A percentile compares a stretch with the other conserved stretches of the same genome.
These are phyloP conservation scores for Ctenicera cuprea DNA, from an alignment of 2,888 invertebrate genomes.

Conservation along the genomic window DNA sequence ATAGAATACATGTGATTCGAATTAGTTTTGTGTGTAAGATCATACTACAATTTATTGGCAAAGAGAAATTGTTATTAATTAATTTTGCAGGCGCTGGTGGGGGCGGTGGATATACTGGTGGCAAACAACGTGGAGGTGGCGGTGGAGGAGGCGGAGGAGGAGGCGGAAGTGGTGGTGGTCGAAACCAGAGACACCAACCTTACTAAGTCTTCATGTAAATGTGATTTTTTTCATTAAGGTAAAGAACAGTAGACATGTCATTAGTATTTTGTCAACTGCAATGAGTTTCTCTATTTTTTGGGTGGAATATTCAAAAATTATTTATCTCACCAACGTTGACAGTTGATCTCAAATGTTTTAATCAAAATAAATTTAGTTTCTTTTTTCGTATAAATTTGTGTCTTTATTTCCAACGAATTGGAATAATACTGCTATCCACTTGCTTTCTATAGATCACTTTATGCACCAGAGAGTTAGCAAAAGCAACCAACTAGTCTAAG, in stretches of 20 bases:
- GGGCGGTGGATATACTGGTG: slow-evolving; percentile 83
- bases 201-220: slow-evolving; percentile 76
- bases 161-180: slow-evolving; percentile 80
- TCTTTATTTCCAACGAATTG: too few relatives aligned
- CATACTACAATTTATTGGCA: not conserved
- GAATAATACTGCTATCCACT: too few relatives aligned
- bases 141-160: slow-evolving; percentile 80
- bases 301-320: not conserved
- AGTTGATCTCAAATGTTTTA: not conserved
- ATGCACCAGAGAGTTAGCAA: too few relatives aligned
- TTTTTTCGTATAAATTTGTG: too few relatives aligned
- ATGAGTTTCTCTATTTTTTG: not conserved
- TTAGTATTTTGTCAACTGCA: not conserved
- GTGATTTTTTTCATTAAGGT: slow-evolving; percentile 46
- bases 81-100: slow-evolving; percentile 65
- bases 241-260: not conserved
- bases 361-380: not conserved
- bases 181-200: slow-evolving; percentile 92
- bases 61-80: slow-evolving; percentile 22
- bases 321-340: not conserved
- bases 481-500: too few relatives aligned
- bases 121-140: slow-evolving; percentile 87
- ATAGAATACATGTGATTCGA: too few relatives aligned
- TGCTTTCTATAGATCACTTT: too few relatives aligned
- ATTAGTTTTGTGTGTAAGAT: not conserved